phyloP scores from a whole-genome alignment of 1,140 invertebrate genomes.

The Episyrphus balteatus region DNA sequence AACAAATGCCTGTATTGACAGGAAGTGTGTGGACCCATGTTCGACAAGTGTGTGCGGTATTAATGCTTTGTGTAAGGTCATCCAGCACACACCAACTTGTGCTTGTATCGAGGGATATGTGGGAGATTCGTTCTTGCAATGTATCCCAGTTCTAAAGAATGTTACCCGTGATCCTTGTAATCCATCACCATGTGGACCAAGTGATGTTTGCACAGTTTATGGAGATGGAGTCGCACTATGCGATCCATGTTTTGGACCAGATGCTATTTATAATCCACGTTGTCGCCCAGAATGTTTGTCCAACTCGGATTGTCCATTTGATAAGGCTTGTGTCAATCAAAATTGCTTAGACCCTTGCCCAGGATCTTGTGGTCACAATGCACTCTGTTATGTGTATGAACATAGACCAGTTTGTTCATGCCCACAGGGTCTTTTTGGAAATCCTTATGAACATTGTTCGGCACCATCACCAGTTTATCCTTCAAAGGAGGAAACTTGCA shows the following conservation, averaged over 20 bases:
- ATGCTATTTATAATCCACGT: slow-evolving; percentile 52
- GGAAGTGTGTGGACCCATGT: slow-evolving; percentile 69
- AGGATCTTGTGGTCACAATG: slow-evolving; percentile 67
- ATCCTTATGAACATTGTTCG: slow-evolving; percentile 69
- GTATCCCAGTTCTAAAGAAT: slow-evolving; percentile 48
- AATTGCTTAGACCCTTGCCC: slow-evolving; percentile 70
- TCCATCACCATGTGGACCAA: slow-evolving; percentile 64
- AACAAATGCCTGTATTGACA: slow-evolving; percentile 64
- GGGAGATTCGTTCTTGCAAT: slow-evolving; percentile 70
- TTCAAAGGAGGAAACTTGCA: slow-evolving; percentile 50
- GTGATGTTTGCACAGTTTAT: slow-evolving; percentile 54
- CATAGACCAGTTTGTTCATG: slow-evolving; percentile 71
- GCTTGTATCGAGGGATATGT: slow-evolving; percentile 60
- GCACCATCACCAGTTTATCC: slow-evolving; percentile 37
- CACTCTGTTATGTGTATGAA: slow-evolving; percentile 60
- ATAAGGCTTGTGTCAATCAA: slow-evolving; percentile 63
- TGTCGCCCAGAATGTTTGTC: slow-evolving; percentile 68
- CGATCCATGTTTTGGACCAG: slow-evolving; percentile 57
- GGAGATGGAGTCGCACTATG: slow-evolving; percentile 65
- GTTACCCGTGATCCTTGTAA: slow-evolving; percentile 50
- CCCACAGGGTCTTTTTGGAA: slow-evolving; percentile 57
- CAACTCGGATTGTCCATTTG: slow-evolving; percentile 64
- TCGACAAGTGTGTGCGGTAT: slow-evolving; percentile 58
- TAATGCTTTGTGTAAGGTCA: slow-evolving; percentile 61
- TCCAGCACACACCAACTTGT: slow-evolving; percentile 66